Percentiles rank a stretch among this genome's conserved stretches.
Conservation (phyloP, 2,888 invertebrate species). For the Orgyia antiqua region DNA sequence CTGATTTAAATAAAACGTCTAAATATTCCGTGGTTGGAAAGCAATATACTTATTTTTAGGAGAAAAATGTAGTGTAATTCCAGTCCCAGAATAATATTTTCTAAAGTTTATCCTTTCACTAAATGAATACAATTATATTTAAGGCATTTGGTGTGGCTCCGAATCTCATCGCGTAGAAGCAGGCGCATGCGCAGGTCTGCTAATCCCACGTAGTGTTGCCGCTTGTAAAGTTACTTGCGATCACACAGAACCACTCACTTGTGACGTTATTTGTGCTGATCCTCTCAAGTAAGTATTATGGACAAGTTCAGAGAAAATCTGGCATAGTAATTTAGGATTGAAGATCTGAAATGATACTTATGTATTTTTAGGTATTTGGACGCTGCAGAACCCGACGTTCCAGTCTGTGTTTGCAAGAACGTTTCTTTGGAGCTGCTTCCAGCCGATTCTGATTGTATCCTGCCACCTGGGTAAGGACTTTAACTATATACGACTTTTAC, state of each 20-base stretch:
- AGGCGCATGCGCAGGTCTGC: conserved; percentile 59
- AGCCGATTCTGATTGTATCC: conserved; percentile 63
- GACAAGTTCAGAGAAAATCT: too few species aligned
- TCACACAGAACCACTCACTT: conserved; percentile 35
- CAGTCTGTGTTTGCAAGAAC: conserved; percentile 60
- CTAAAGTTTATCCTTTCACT: too few species aligned
- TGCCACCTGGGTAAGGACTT: conserved; percentile 51
- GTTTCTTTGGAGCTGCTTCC: conserved; percentile 60
- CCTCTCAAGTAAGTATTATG: conserved; percentile 48
- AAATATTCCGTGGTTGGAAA: too few species aligned
- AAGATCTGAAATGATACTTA: too few species aligned
- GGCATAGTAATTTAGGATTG: too few species aligned
- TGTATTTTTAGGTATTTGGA: conserved; percentile 48
- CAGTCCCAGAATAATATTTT: too few species aligned
- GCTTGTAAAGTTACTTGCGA: conserved; percentile 54
- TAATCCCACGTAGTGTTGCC: conserved; percentile 55
- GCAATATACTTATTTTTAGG: too few species aligned
- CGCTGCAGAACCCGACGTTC: conserved; percentile 58
- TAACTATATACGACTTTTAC: too few species aligned
- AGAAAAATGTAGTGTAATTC: too few species aligned
- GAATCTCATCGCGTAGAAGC: conserved; percentile 62
- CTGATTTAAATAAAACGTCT: too few species aligned
- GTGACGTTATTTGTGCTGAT: conserved; percentile 51
- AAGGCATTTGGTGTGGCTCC: conserved; percentile 66
- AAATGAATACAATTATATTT: too few species aligned